A percentile compares a stretch with the other conserved stretches of the same genome.
These are phyloP conservation scores for Epistrophella euchroma DNA, from an alignment of 2,888 invertebrate species.

Conservation along the genomic window DNA sequence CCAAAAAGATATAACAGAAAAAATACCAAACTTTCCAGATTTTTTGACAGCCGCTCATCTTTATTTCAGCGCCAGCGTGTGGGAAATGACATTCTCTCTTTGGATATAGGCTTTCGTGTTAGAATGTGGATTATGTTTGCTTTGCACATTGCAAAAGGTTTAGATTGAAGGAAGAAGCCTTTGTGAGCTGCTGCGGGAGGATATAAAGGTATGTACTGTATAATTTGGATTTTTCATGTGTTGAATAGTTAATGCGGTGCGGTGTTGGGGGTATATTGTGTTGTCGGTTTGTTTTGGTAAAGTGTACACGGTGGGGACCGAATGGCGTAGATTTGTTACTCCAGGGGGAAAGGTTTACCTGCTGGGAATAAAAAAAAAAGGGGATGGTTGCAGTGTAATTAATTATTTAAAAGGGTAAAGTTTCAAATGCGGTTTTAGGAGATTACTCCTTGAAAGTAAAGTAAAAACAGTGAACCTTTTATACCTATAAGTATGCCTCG, in stretches of 20 bases:
- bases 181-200: neutral
- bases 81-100: neutral
- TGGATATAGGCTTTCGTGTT: neutral
- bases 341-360: constrained; percentile 9
- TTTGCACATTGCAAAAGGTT: neutral
- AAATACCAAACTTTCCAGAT: constrained; percentile 4
- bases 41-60: constrained; percentile 26
- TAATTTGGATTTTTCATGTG: constrained; percentile 17
- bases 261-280: neutral
- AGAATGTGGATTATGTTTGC: constrained; percentile 15
- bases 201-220: neutral
- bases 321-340: constrained; percentile 20
- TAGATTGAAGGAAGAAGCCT: constrained; percentile 8
- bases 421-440: constrained; percentile 33
- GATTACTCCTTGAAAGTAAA: constrained; percentile 2
- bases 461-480: neutral
- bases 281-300: constrained; percentile 20
- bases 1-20: constrained; percentile 2
- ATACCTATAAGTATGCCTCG: neutral
- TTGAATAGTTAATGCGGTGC: constrained; percentile 22
- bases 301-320: neutral
- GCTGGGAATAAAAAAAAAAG: constrained; percentile 24
- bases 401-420: constrained; percentile 58
- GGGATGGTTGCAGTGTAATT: constrained; percentile 48
- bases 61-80: neutral